Evolutionary conservation across 2,888 invertebrate species (phyloP), one percentile per base, ranked within the genome.

Genomic region (Oconnorella tubifera): DNA sequence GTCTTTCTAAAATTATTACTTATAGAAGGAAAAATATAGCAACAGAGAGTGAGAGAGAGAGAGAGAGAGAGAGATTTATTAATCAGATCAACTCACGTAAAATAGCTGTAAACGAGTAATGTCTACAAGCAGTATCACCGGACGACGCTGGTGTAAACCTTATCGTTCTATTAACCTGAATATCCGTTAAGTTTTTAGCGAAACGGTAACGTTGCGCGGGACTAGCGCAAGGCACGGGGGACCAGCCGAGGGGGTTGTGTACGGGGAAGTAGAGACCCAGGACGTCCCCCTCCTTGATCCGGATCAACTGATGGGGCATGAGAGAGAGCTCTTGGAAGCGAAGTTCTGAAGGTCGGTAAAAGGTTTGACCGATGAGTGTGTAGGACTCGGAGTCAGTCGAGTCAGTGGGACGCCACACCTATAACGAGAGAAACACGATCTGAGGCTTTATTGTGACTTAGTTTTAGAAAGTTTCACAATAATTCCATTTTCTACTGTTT

Each of bases 41-140:
- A n/a, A n/a, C n/a, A n/a, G n/a, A n/a, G n/a, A n/a, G n/a, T n/a
- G n/a, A n/a, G n/a, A n/a, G n/a, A n/a, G n/a, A n/a, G n/a, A n/a
- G n/a, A n/a, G n/a, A n/a, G n/a, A n/a, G n/a, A n/a, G n/a, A n/a
- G n/a, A n/a, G n/a, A n/a, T n/a, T n/a, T n/a, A n/a, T n/a, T n/a
- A n/a, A n/a, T n/a, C n/a, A n/a, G n/a, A n/a, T n/a, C n/a, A n/a
- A 67, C 71, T 68, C 33, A 72, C 72, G 65, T 27, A 72, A 53
- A n/a, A 71, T 56, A 53, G 72, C 70, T 10, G 68, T 70, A 49
- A 72, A 62, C 10, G 72, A 71, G 58, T 72, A 72, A 28, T 72
- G 72, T 56, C 72, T 56, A 50, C 72, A 72, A 29, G 68, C 64
- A n/a, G 51, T 51, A 14, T 51, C 48, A 32, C 64, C 68, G 27